Evolutionary conservation across 2,797 vertebrate species (phyloP), one percentile per base, ranked within the genome.

Genomic region (Muraenolepis orangiensis): DNA sequence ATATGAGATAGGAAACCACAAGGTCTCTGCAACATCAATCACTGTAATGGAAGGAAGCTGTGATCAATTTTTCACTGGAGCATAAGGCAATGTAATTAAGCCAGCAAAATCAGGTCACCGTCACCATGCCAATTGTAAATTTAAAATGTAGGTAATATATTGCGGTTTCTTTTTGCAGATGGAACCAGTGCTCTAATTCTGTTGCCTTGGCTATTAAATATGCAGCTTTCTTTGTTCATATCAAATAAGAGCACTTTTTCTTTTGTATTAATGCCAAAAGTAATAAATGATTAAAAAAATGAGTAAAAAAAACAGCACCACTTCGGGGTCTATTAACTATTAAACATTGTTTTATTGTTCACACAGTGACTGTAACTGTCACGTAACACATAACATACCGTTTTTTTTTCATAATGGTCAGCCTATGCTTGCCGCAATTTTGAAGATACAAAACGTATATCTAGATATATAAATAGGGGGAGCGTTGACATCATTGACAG

Each of bases 71-170:
- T 87, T 88, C 76, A 75, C 77, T 82, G 2, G 8, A 72, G 78
- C 81, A 81, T 79, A 80, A 82, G 83, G 83, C 91, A 90, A 90
- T 88, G 80, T 88, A 90, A 92, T 93, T 93, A 93, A 83, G 82
- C 69, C 82, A 72, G 70, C 77, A 79, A 83, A 89, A 91, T 88
- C 86, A 84, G 87, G 84, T 81, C 88, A 86, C 71, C 75, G 79
- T 80, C 73, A 84, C 42, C 69, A 30, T 70, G 79, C 78, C 72
- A 28, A 64, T 26, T 42, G 73, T 76, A 77, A 80, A 84, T 72
- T 80, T 78, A 57, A 36, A 69, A 0, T n/a, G 4, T 81, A 18
- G 66, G 72, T 42, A 11, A 73, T 85, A 67, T 14, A 84, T 90
- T 78, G 84, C 76, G 71, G 68, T 31, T 28, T 40, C 57, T 7